A percentile compares a stretch with the other conserved stretches of the same genome.
These are phyloP conservation scores for Styela clava DNA, from an alignment of 23 tunicate genomes.

Conservation along the genomic window DNA sequence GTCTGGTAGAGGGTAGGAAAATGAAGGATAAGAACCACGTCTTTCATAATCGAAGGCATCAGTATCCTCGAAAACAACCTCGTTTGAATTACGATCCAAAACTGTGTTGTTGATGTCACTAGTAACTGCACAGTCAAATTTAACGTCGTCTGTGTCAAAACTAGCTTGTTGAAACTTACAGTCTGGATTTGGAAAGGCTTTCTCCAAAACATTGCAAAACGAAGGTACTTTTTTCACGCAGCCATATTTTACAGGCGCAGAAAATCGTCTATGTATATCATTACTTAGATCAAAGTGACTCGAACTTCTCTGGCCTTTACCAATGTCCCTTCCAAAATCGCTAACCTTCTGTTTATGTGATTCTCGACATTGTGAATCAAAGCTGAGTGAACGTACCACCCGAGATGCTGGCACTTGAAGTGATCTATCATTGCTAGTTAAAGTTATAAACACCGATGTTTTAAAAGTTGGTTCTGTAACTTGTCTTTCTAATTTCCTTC, in stretches of 20 bases:
- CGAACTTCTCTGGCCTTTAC: background rate
- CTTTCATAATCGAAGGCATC: background rate
- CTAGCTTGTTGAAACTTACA: background rate
- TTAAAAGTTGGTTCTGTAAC: slow-evolving; percentile 10
- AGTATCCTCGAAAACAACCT: background rate
- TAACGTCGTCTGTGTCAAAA: background rate
- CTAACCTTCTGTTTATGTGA: background rate
- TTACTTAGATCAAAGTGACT: background rate
- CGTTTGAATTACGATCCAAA: too few species aligned
- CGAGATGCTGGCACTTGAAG: background rate
- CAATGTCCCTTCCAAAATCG: background rate
- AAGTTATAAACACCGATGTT: background rate
- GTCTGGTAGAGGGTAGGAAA: slow-evolving; percentile 17
- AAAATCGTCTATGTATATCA: background rate
- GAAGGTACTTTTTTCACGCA: background rate
- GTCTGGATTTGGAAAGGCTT: background rate
- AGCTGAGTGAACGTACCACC: background rate
- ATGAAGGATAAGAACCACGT: slow-evolving; percentile 2
- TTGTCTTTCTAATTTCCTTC: background rate
- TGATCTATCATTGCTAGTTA: background rate
- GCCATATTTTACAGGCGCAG: background rate
- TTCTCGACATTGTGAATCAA: background rate
- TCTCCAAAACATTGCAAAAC: background rate
- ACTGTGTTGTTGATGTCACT: background rate
- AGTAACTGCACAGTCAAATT: background rate